Conservation (phyloP, 2,797 vertebrate species). For the Forpus xanthops region DNA sequence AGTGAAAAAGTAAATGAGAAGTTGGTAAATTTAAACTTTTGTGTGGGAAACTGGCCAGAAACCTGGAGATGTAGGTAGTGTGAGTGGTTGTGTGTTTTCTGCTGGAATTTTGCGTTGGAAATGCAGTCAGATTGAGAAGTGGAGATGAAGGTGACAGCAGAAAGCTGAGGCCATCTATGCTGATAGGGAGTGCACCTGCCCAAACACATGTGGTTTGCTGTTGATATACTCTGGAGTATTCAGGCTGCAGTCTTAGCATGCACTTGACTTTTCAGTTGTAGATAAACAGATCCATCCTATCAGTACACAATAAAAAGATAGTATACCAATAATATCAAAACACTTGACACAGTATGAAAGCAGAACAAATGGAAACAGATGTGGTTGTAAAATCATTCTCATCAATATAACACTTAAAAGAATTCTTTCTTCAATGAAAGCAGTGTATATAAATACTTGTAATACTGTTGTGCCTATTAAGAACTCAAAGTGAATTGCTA, state of each 20-base stretch:
- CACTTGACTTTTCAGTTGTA: background rate
- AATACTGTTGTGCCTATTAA: background rate
- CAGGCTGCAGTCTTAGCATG: background rate
- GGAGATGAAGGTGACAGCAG: background rate
- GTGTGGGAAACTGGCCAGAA: background rate
- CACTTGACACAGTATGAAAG: background rate
- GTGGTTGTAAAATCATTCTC: background rate
- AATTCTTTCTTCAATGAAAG: background rate
- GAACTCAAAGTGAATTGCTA: background rate
- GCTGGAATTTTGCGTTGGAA: background rate
- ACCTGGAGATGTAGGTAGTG: background rate
- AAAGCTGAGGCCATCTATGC: background rate
- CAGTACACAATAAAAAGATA: background rate
- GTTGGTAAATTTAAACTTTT: background rate
- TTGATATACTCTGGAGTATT: background rate
- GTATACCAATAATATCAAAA: background rate
- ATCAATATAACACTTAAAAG: background rate
- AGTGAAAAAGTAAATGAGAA: background rate
- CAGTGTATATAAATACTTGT: background rate
- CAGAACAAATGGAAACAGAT: background rate
- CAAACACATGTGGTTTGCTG: background rate
- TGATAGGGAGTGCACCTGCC: background rate
- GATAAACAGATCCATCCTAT: background rate
- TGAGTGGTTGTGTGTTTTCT: background rate
- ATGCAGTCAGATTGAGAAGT: fast-evolving